Percentiles rank a stretch among this genome's conserved stretches.
Conservation (phyloP, 1,140 invertebrate genomes). For the Drosophila sturtevanti region DNA sequence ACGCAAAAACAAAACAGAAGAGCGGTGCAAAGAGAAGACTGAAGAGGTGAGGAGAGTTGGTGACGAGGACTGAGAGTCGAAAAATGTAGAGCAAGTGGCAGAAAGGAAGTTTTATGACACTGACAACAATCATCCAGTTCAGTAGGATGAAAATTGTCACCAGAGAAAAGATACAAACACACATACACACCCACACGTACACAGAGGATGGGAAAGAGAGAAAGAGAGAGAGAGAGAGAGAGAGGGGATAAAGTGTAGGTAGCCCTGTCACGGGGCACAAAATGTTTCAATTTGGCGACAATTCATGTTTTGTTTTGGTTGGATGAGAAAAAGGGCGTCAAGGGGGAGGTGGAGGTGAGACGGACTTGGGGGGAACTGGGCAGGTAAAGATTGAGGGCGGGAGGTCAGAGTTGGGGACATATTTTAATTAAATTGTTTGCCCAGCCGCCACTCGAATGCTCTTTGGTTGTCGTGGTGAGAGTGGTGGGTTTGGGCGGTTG, state of each 20-base stretch:
- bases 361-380: neutral
- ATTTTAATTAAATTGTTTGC: constrained; percentile 80
- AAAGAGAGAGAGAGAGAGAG: too few species aligned
- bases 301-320: constrained; percentile 52
- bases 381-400: neutral
- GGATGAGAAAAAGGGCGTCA: constrained; percentile 11
- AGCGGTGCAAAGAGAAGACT: neutral
- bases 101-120: constrained; percentile 76
- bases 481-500: neutral
- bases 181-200: neutral
- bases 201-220: neutral
- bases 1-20: constrained; percentile 68
- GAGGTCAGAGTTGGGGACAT: constrained; percentile 48
- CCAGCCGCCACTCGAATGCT: constrained; percentile 25
- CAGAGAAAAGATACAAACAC: constrained; percentile 38
- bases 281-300: constrained; percentile 77
- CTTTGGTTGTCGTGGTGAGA: too few species aligned
- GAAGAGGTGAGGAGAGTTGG: neutral
- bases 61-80: constrained; percentile 11
- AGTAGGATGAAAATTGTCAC: constrained; percentile 21
- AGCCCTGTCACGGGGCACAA: constrained; percentile 44
- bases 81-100: constrained; percentile 75
- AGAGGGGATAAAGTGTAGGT: neutral
- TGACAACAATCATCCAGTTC: constrained; percentile 52
- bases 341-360: neutral